These are phyloP conservation scores for Scaptodrosophila latifasciaeformis DNA, from an alignment of 2,888 invertebrate species.

Conservation along the genomic window DNA sequence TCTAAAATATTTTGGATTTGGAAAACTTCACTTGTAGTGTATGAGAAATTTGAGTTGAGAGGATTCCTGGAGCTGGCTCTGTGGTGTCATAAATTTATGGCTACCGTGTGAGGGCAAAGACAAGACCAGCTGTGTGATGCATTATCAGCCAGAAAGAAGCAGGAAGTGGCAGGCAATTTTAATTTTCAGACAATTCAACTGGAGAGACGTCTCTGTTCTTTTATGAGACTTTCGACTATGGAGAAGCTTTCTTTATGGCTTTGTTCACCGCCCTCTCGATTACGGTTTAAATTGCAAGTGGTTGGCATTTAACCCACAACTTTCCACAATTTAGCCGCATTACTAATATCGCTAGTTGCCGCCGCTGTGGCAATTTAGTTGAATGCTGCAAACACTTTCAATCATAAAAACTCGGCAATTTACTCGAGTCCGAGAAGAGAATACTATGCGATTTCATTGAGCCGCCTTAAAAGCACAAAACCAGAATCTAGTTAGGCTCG, in stretches of 20 bases:
- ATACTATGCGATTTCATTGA: slow-evolving; percentile 3
- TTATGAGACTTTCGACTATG: no score
- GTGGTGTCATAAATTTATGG: slow-evolving; percentile 32
- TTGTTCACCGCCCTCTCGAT: no score
- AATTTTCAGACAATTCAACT: no score
- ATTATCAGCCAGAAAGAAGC: not conserved
- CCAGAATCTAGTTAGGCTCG: slow-evolving; percentile 33
- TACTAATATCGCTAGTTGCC: no score
- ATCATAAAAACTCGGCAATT: slow-evolving; percentile 12
- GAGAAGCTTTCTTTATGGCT: no score
- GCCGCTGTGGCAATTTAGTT: no score
- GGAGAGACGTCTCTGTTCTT: not conserved
- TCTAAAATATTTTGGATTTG: no score
- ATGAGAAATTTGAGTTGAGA: no score
- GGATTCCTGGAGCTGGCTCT: not conserved
- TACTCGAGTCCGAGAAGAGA: not conserved
- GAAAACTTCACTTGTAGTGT: no score
- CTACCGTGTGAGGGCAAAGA: slow-evolving; percentile 24
- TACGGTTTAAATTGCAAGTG: not conserved
- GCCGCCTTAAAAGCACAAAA: slow-evolving; percentile 36
- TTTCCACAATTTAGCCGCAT: not conserved
- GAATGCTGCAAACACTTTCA: slow-evolving; percentile 32
- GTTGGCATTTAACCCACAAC: not conserved
- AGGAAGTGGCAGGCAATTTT: not conserved
- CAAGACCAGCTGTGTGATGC: not conserved